A percentile compares a stretch with the other conserved stretches of the same genome.
Conservation (phyloP, 2,113 vertebrate genomes). For the Ciconia stormi region DNA sequence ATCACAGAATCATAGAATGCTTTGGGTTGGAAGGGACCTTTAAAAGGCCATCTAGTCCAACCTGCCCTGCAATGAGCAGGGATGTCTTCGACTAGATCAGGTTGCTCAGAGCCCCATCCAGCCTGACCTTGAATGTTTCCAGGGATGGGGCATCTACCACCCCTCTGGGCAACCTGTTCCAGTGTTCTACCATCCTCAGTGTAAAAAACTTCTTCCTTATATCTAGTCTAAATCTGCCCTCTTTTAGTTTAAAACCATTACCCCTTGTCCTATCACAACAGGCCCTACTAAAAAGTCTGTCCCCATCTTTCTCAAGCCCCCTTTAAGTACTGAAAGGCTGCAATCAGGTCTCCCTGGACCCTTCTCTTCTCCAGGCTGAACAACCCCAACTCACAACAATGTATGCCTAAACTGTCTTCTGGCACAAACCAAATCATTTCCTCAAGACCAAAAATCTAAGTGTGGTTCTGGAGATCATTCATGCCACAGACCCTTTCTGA, state of each 20-base stretch:
- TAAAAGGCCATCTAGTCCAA: background rate
- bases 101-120: background rate
- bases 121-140: background rate
- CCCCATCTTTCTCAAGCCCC: background rate
- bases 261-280: background rate
- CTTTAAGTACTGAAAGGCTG: background rate
- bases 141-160: background rate
- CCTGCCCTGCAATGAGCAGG: background rate
- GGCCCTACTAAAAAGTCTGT: background rate
- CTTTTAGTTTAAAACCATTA: background rate
- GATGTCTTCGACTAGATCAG: too few species aligned
- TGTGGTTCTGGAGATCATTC: background rate
- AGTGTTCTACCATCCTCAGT: background rate
- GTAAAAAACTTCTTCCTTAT: background rate
- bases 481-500: background rate
- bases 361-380: background rate
- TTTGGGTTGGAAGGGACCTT: background rate
- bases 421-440: background rate
- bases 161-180: background rate
- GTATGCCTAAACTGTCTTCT: background rate
- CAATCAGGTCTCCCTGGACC: background rate
- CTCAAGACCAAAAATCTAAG: background rate
- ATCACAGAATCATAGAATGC: too few species aligned
- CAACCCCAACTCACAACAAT: background rate
- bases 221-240: background rate